Base-by-base conservation (phyloP, 2,797 vertebrate species). In the Hypotaenidia philippensis region DNA sequence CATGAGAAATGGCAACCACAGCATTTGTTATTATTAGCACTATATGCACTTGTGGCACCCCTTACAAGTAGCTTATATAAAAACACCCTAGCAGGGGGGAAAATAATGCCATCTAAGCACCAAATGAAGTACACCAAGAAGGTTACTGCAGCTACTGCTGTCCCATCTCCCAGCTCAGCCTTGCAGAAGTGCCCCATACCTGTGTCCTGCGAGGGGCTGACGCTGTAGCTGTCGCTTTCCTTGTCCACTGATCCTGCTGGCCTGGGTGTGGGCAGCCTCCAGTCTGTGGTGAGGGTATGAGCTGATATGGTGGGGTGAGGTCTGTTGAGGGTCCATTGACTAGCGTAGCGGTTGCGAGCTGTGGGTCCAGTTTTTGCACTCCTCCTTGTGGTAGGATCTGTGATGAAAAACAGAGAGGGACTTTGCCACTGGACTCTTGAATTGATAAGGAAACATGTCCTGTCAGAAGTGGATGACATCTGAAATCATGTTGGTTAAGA, bases 301-400 rank as follows among this genome's bases (percentile, higher is more conserved):
- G 99, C 99, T 87, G 99, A 99, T 97, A 99, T 99, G 95, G 99
- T 99, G 78, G 99, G 99, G 94, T 99, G 99, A 3, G 99, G 99
- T 87, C 99, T 98, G 98, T 99, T 99, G 89, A 99, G 98, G n/a
- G 99, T 99, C 99, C 99, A 99, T 97, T 99, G 99, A 97, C 99
- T 99, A 94, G 99, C 99, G 0, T 99, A 99, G 91, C 99, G 99
- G 97, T 99, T 99, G 82, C 99, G 98, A 6, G 99, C 98, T 3
- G 99, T 98, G 68, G 99, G 99, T 68, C 99, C 99, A 2, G 99
- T 98, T 98, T 99, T 99, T 96, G 99, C 99, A 26, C 98, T 99
- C 97, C 99, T 99, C 97, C 99, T 99, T 91, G 99, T 99, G 96
- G 99, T 99, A 84, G 99, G 99, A 97, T 99, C 99, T 99, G 97